A percentile compares a stretch with the other conserved stretches of the same genome.
phyloP scores from a whole-genome alignment of 35 echinoderm and acorn worm genomes.

The Eucidaris tribuloides region DNA sequence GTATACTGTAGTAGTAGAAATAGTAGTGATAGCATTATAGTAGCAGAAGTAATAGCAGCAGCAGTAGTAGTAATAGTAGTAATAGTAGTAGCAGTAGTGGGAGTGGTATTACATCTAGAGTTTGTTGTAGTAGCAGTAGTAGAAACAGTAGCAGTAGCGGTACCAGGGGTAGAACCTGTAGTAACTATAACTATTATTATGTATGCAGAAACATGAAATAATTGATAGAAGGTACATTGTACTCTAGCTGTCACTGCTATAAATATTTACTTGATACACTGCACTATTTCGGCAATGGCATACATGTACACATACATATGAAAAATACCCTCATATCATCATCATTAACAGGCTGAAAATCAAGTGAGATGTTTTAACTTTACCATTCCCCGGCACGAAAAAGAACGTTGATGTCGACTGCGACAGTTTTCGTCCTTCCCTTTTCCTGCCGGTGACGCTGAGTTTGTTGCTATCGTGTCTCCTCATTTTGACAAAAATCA shows the following conservation, averaged over 20 bases:
- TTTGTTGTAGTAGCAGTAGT: neutral
- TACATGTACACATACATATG: neutral
- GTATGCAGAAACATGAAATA: neutral
- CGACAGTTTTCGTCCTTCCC: neutral
- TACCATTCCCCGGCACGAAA: slow-evolving; percentile 8
- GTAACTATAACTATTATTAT: neutral
- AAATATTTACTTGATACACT: neutral
- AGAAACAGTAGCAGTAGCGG: too few relatives aligned
- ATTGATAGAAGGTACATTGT: neutral
- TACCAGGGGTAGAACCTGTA: too few relatives aligned
- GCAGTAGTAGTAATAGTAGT: neutral
- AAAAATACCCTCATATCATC: too few relatives aligned
- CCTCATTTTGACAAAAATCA: too few relatives aligned
- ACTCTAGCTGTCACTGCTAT: neutral
- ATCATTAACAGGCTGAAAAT: neutral
- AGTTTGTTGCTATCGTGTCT: slow-evolving; percentile 10
- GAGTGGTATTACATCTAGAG: neutral
- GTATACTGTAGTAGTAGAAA: too few relatives aligned
- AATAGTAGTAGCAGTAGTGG: neutral
- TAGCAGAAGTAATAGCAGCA: too few relatives aligned
- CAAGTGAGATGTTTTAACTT: neutral
- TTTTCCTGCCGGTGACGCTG: neutral
- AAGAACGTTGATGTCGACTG: slow-evolving; percentile 22
- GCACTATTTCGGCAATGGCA: neutral
- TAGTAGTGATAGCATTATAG: too few relatives aligned